Evolutionary conservation across 2,888 invertebrate genomes (phyloP), one percentile per base, ranked within the genome.

Genomic region (Oscheius sp.): DNA sequence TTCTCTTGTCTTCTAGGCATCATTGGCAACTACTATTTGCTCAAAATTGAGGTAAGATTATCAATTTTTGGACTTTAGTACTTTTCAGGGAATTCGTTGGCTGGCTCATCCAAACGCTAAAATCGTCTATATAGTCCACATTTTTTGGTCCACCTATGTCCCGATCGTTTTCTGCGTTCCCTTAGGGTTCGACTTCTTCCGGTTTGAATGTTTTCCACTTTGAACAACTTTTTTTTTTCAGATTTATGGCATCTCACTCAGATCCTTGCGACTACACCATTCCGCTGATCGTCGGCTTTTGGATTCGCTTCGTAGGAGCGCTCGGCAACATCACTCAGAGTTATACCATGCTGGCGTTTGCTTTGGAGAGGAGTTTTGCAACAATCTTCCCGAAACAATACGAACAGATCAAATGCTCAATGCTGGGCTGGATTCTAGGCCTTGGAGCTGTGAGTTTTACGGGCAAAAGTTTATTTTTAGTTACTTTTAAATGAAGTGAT

Each of bases 381-480:
- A 55, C 55, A 17, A 10, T 34, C 1, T 55, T 33, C 20, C 55
- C 55, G 1, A 23, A 10, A 20, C 33, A 34, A 20, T 55, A 55
- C 23, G 55, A 55, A 20, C 33, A 34, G 33, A 34, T 55, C 3
- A 55, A 33, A 20, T 33, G 34, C 12, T 33, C 31, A 2, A 6
- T 17, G 3, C 20, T 31, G 6, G 55, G 55, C 15, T 55, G 55
- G 55, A 33, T 55, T 34, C 34, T 55, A 34, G 55, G 55, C 8
- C n/a, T 31, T 55, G 55, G 55, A 55, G 55, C 55, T 33, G 55
- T 55, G 17, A 34, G 37, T 55, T 34, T n/a, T n/a, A n/a, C n/a
- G n/a, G n/a, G n/a, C n/a, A n/a, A n/a, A n/a, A n/a, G 46, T 6
- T 10, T 5, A 45, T 10, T 45, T 45, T 45, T 12, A 34, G 37